Base-by-base conservation (phyloP, 37 sponge, comb jelly and placozoan species). In the Cliona cf. orientalis region DNA sequence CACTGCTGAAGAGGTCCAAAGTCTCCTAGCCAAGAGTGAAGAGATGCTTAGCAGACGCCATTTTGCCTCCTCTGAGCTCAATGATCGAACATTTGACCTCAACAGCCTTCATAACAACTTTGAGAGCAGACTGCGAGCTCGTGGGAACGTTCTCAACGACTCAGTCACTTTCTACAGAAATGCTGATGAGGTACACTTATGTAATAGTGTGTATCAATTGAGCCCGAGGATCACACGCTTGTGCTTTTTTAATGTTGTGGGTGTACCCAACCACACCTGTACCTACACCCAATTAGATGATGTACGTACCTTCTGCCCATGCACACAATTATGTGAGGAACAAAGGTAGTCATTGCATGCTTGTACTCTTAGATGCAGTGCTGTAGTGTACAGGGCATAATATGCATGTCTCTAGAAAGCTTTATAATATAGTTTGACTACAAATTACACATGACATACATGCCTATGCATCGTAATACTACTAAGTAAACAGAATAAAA, bases 1-100 rank as follows among this genome's bases (percentile, higher is more conserved):
- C 23, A 84, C 60, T 25, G 69, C 76, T 22, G 14, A 22, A 9
- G 84, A 84, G 58, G 84, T 84, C n/a, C 56, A 74, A 39, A 38
- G 59, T 25, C 58, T 75, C 19, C 69, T 84, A 36, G 40, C 42
- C 29, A 25, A 76, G 60, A 71, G 62, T 41, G 77, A 84, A 34
- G 23, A 56, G 58, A 55, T 76, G 59, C 59, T 74, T 9, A 21
- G 32, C 22, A 21, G 1, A 17, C 6, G 42, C 5, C 77, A 76
- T 37, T 39, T 33, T 32, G 75, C 64, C 29, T 31, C 84, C 28
- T 14, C 67, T 3, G 56, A 72, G 1, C 58, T 84, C 41, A 35
- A 58, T 25, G 59, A 69, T 42, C 25, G 28, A 43, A 37, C 76
- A 0, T 33, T 1, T 43, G 55, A 66, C 19, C 68, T 84, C 57